phyloP scores from a whole-genome alignment of 2,888 invertebrate genomes.

The Lasioglossum malachurum region DNA sequence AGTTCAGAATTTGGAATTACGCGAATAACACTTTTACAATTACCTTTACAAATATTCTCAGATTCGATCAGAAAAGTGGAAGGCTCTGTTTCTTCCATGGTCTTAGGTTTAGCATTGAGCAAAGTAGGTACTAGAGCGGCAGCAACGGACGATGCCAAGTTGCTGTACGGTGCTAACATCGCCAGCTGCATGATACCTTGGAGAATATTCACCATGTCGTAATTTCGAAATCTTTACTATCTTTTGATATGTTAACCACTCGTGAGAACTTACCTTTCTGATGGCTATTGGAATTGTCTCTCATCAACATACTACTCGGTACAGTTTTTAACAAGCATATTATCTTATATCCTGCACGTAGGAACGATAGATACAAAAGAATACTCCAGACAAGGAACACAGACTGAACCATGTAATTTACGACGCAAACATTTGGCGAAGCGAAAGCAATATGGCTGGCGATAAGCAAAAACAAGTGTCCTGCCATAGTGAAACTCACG shows the following conservation, averaged over 20 bases:
- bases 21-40: background rate
- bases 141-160: constrained; percentile 86
- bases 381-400: constrained; percentile 86
- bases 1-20: background rate
- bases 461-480: constrained; percentile 86
- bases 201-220: constrained; percentile 17
- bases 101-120: constrained; percentile 82
- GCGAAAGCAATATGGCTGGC: constrained; percentile 85
- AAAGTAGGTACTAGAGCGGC: constrained; percentile 86
- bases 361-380: constrained; percentile 86
- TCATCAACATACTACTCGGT: constrained; percentile 83
- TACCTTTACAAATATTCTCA: constrained; percentile 43
- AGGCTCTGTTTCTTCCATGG: constrained; percentile 45
- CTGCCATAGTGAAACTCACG: constrained; percentile 85
- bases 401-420: constrained; percentile 86
- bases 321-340: constrained; percentile 84
- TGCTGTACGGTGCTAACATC: constrained; percentile 86
- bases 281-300: constrained; percentile 82
- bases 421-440: constrained; percentile 84
- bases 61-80: constrained; percentile 32
- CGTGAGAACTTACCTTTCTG: constrained; percentile 81
- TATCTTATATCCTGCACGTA: constrained; percentile 86
- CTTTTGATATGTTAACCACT: background rate
- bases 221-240: background rate
- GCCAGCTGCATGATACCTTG: constrained; percentile 86